A percentile compares a stretch with the other conserved stretches of the same genome.
phyloP scores from a whole-genome alignment of 2,888 invertebrate species.

The Salticus scenicus region DNA sequence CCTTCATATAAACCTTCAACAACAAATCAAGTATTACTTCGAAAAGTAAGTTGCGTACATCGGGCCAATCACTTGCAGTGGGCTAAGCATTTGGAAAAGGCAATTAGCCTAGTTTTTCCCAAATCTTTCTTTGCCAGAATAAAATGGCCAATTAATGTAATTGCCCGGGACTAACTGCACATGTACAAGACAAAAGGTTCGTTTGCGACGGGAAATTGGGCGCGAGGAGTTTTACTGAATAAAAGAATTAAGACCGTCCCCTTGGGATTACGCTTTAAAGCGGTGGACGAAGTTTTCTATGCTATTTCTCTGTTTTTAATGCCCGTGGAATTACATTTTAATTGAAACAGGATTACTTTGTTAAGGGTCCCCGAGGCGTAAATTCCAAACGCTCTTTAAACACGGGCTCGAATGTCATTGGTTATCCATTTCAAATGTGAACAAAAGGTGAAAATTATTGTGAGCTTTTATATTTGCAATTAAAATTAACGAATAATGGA shows the following conservation, averaged over 20 bases:
- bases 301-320: constrained; percentile 2
- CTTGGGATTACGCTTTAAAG: constrained; percentile 14
- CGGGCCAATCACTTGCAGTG: constrained; percentile 34
- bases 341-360: constrained; percentile 15
- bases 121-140: constrained; percentile 24
- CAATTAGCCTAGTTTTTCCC: constrained; percentile 44
- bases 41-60: background rate
- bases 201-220: constrained; percentile 48
- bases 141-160: constrained; percentile 68
- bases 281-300: background rate
- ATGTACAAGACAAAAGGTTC: constrained; percentile 22
- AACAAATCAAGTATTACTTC: background rate
- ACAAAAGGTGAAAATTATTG: no score
- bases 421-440: no score
- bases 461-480: no score
- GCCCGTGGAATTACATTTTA: background rate
- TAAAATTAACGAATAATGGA: no score
- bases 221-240: constrained; percentile 36
- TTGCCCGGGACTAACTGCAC: constrained; percentile 49
- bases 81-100: constrained; percentile 35
- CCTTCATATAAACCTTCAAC: background rate
- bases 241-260: constrained; percentile 19
- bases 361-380: background rate
- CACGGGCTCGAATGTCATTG: background rate
- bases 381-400: background rate